Base-by-base conservation (phyloP, 92 coral and sea anemone genomes). In the Porites lobata region DNA sequence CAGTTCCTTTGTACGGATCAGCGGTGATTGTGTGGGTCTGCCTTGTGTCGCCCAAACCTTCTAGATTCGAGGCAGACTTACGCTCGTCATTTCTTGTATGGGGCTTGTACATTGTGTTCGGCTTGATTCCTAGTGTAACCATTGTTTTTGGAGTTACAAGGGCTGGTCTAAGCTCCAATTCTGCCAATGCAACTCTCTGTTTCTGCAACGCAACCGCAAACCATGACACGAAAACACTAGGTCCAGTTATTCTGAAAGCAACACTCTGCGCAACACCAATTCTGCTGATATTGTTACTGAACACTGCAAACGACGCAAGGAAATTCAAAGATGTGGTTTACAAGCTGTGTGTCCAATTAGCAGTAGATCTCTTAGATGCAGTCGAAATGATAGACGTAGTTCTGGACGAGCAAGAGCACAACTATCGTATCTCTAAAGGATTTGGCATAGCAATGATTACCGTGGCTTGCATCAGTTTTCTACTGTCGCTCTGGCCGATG, bases 401-500 rank as follows among this genome's bases (percentile, higher is more conserved):
- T 32, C n/a, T 69, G 50, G 75, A 69, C n/a, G 51, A 11, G 7
- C 29, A 69, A 69, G 54, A 69, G 17, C 75, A 12, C 51, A 3
- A 38, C 9, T 69, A 69, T 38, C 51, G 50, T 38, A 69, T 69
- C 1, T 13, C 51, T 26, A 10, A 13, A 26, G 52, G 19, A 10
- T 69, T 69, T 69, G 52, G 52, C 13, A 69, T 14, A 38, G 52
- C 53, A 12, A 69, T 29, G n/a, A 69, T 38, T 4, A 1, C 75
- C 4, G 75, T 69, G 19, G 75, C 75, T 1, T 69, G 50, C 15
- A 0, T 69, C 1, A 29, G 75, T 11, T 69, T 69, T 9, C 13
- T 38, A 7, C 52, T 81, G 24, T 87, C 94, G 9, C 50, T 88
- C 9, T 59, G 77, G 66, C 79, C 85, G 20, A 66, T 91, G 89